Evolutionary conservation across 2,888 invertebrate genomes (phyloP).

Genomic region (Muschampia plurimacula): DNA sequence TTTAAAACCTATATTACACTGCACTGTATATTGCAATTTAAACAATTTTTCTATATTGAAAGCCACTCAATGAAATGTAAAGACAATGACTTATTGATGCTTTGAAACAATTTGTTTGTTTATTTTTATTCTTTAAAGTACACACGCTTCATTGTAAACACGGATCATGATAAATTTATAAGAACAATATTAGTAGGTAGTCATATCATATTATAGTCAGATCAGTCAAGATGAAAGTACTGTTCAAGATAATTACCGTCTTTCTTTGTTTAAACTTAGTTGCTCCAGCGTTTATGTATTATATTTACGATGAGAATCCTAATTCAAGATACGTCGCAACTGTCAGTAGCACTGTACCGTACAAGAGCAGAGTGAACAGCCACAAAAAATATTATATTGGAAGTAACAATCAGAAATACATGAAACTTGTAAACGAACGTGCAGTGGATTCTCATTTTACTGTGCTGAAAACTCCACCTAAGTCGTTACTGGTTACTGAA

Average conservation of each 20-base stretch:
- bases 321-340: constrained; percentile 55
- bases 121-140: constrained; percentile 15
- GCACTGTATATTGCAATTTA: not conserved
- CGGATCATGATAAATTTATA: constrained; percentile 53
- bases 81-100: constrained; percentile 31
- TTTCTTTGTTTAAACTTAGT: constrained; percentile 53
- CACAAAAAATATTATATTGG: constrained; percentile 56
- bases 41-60: not conserved
- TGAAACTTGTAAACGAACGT: constrained; percentile 53
- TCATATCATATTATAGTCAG: constrained; percentile 48
- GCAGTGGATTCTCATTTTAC: constrained; percentile 61
- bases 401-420: constrained; percentile 48
- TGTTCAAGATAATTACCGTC: constrained; percentile 49
- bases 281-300: constrained; percentile 53
- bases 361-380: constrained; percentile 48
- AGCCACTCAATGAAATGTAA: constrained; percentile 5
- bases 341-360: constrained; percentile 48
- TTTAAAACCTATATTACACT: not conserved
- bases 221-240: constrained; percentile 57
- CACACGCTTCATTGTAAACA: constrained; percentile 30
- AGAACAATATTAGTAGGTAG: constrained; percentile 48
- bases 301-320: constrained; percentile 55
- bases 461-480: constrained; percentile 50
- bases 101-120: constrained; percentile 31
- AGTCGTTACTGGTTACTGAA: constrained; percentile 16